Evolutionary conservation across 2,113 vertebrate genomes (phyloP), one percentile per base, ranked within the genome.

Genomic region (Chaetodon trifascialis): DNA sequence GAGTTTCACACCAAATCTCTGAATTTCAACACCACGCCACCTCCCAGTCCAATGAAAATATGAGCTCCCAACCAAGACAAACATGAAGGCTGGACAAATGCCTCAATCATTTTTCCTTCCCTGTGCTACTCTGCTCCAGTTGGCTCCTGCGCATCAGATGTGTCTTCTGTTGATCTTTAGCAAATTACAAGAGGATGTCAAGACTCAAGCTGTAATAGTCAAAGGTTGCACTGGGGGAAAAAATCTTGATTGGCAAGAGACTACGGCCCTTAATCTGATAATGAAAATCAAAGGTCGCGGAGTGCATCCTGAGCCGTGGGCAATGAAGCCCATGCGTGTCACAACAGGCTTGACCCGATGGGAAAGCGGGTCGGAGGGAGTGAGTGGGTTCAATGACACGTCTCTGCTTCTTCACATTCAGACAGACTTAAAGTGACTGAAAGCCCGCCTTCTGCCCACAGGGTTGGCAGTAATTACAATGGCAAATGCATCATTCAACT

Each of bases 401-500:
- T 40, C 73, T 58, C 25, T 49, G 14, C 65, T 70, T 73, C 59
- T 64, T 56, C 34, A 19, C 5, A 49, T 49, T 73, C 79, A 71
- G 73, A 66, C 71, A 56, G 59, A 51, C 73, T 68, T 49, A 38
- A 91, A 85, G 73, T 67, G 46, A 72, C 63, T 78, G 77, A 78
- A 86, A 88, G 67, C 46, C 36, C 47, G 70, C 84, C 75, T 76
- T 55, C 74, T 66, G 59, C 76, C 87, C 76, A 58, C 65, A 52
- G 74, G 82, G 76, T 40, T 71, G 72, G 63, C 54, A 59, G 69
- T 85, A 83, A 92, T 91, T 87, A 88, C 70, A 85, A 82, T 38
- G 62, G 76, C 70, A 81, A 83, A 88, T 79, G 67, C 79, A 83
- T 88, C 63, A 68, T 78, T 87, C 85, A 86, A 81, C 86, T 87